phyloP scores from a whole-genome alignment of 2,797 vertebrate species.

The Falco naumanni region DNA sequence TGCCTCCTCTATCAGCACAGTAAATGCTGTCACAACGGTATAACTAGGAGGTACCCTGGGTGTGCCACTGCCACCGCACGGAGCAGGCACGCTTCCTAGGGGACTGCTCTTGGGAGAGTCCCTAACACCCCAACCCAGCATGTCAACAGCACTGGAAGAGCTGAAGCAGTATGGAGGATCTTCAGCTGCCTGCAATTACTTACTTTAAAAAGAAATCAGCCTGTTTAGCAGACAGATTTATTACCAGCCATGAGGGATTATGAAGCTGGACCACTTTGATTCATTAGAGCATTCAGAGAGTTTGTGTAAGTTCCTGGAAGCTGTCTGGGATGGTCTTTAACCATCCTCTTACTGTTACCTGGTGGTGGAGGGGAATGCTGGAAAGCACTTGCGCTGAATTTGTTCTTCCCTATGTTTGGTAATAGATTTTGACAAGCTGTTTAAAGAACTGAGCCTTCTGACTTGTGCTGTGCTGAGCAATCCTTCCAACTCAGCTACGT shows the following conservation, averaged over 20 bases:
- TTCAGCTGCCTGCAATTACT: conserved; percentile 6
- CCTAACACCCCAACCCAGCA: fast-evolving
- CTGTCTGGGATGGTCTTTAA: conserved; percentile 23
- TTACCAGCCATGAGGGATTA: conserved; percentile 11
- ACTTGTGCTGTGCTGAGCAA: not conserved
- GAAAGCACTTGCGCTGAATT: conserved; percentile 38
- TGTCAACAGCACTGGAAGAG: not conserved
- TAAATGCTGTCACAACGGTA: not conserved
- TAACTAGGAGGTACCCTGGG: not conserved
- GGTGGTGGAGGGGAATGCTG: conserved; percentile 41
- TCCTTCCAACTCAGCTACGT: conserved; percentile 7
- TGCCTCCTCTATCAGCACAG: not conserved
- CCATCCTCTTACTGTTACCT: conserved; percentile 16
- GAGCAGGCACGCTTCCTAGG: fast-evolving
- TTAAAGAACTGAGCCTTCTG: conserved; percentile 55
- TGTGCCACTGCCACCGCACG: not conserved
- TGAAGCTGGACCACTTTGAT: conserved; percentile 12
- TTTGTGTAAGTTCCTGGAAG: conserved; percentile 41
- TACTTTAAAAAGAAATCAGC: conserved; percentile 41
- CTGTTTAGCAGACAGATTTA: conserved; percentile 42
- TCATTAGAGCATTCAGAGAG: conserved; percentile 11
- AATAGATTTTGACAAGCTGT: conserved; percentile 56
- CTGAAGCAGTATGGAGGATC: not conserved
- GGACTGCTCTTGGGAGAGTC: not conserved
- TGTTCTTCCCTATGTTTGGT: conserved; percentile 48